phyloP scores from a whole-genome alignment of 2,113 vertebrate genomes.

The Onychorhynchus coronatus region DNA sequence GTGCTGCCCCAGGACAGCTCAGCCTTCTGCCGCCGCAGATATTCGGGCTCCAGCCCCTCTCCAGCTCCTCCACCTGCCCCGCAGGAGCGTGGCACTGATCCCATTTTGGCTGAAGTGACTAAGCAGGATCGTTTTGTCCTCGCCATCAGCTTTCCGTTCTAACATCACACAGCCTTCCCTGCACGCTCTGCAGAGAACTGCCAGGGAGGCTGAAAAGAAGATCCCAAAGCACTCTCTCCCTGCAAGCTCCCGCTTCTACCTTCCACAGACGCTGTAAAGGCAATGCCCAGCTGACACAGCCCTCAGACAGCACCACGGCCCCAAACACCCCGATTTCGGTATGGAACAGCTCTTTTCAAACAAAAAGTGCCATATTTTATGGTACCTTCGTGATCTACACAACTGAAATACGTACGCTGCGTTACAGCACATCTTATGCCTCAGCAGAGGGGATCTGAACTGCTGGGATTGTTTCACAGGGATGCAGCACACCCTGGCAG shows the following conservation, averaged over 20 bases:
- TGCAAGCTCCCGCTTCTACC: neutral
- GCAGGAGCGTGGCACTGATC: neutral
- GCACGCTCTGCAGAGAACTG: neutral
- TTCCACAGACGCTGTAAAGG: neutral
- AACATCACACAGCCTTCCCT: neutral
- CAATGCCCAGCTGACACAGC: neutral
- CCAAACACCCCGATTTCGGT: neutral
- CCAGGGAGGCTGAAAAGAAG: neutral
- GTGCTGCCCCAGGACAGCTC: accelerated
- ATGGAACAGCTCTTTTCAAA: conserved; percentile 35
- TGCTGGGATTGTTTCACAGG: conserved; percentile 28
- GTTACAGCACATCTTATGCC: conserved; percentile 22
- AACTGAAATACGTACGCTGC: conserved; percentile 21
- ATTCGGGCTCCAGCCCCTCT: neutral
- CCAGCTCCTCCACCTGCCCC: neutral
- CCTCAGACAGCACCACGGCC: neutral
- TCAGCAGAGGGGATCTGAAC: neutral
- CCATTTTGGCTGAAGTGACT: neutral
- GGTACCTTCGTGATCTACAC: conserved; percentile 20
- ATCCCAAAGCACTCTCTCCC: neutral
- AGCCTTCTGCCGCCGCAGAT: neutral
- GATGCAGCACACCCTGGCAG: neutral
- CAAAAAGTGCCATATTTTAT: neutral
- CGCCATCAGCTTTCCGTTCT: neutral
- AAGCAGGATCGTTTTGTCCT: neutral